These are phyloP conservation scores for Apodemus sylvaticus DNA, from an alignment of 2,113 vertebrate genomes.

Conservation along the genomic window DNA sequence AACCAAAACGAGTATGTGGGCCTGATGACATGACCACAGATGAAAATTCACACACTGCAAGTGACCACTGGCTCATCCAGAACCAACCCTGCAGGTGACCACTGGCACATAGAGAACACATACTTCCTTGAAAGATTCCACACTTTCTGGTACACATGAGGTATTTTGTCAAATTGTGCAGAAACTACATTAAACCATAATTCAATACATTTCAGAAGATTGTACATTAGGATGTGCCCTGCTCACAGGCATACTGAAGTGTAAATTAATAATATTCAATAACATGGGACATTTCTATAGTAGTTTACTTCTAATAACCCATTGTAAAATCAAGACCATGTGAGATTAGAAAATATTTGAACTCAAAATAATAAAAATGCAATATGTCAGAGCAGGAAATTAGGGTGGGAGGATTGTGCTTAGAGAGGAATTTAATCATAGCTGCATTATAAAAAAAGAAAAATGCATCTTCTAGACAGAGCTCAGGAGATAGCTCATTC, in stretches of 20 bases:
- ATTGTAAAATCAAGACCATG: neutral
- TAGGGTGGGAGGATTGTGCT: neutral
- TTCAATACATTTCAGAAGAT: neutral
- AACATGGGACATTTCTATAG: neutral
- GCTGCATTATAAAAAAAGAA: neutral
- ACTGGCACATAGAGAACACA: neutral
- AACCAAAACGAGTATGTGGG: neutral
- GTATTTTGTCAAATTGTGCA: neutral
- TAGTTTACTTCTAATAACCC: neutral
- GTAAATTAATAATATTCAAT: neutral
- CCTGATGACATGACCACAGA: neutral
- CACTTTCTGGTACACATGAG: neutral
- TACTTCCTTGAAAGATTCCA: neutral
- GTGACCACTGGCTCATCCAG: neutral
- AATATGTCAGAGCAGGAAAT: neutral
- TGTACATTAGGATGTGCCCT: neutral
- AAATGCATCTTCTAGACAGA: neutral
- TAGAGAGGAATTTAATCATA: neutral
- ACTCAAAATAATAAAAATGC: neutral
- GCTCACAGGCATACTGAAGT: neutral
- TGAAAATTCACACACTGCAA: neutral
- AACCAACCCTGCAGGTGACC: neutral
- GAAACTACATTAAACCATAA: neutral
- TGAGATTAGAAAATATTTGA: conserved; percentile 39
- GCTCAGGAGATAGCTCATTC: neutral